Evolutionary conservation across 2,888 invertebrate genomes (phyloP), one percentile per base, ranked within the genome.

Genomic region (Lasioglossum calceatum): DNA sequence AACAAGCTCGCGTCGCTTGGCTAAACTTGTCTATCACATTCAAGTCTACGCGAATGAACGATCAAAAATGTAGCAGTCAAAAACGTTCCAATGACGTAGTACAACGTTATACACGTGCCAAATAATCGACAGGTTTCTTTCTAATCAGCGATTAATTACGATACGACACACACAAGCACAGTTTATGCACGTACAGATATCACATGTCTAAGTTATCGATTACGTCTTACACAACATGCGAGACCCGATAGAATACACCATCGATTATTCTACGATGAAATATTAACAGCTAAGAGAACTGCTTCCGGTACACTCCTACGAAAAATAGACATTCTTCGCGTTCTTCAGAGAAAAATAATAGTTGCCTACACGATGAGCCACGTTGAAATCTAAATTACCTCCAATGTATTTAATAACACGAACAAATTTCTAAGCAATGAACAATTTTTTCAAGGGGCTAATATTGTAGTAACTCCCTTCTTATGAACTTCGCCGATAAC

Each of bases 201-300:
- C 36, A 80, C 39, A 67, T 78, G 32, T 64, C 1, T 84, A 44
- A 61, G 71, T 61, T 74, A 50, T 61, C 61, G 70, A 82, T 84
- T 85, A 73, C 73, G 81, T 61, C 75, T 75, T 80, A 67, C 77
- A 84, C 67, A 86, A 72, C 88, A 84, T 84, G 90, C 85, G 81
- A 84, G 39, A 79, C 39, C 47, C 47, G 64, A 58, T 74, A 80
- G 2, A 32, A 54, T 75, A 75, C n/a, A 79, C 54, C 47, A 32
- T 80, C 44, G 74, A 77, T 27, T 79, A 75, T 76, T 78, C 42
- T 73, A 83, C 47, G 77, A 27, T 39, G 70, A 81, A 47, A 67
- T 85, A 83, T 81, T 61, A 77, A 79, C 50, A 80, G 82, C 61
- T 44, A 86, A 42, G n/a, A n/a, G 23, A 27, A 47, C 27, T 42